Conservation (phyloP, 2,888 invertebrate species). For the Lymantria monacha region DNA sequence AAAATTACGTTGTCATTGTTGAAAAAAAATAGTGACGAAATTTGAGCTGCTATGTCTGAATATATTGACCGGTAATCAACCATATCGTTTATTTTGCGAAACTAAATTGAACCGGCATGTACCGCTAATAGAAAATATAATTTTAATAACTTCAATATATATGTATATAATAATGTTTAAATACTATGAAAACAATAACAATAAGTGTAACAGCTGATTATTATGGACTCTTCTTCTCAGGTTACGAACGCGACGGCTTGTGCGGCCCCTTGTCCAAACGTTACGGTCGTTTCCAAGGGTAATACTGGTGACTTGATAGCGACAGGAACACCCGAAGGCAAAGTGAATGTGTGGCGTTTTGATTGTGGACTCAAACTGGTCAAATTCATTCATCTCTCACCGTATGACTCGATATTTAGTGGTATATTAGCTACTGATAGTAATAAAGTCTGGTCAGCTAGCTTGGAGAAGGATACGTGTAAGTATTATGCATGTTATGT, state of each 20-base stretch:
- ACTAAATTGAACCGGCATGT: too few relatives aligned
- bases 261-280: constrained; percentile 82
- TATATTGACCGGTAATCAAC: too few relatives aligned
- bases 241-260: constrained; percentile 92
- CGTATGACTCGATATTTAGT: constrained; percentile 77
- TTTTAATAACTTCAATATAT: too few relatives aligned
- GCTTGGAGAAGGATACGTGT: constrained; percentile 74
- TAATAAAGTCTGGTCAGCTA: constrained; percentile 73
- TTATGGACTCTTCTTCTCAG: constrained; percentile 31
- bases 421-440: constrained; percentile 67
- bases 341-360: constrained; percentile 92
- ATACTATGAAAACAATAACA: too few relatives aligned
- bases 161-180: too few relatives aligned
- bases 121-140: too few relatives aligned
- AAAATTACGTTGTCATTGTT: too few relatives aligned
- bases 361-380: constrained; percentile 88
- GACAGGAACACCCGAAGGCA: constrained; percentile 82
- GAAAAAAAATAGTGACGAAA: too few relatives aligned
- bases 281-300: constrained; percentile 83
- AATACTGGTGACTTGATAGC: constrained; percentile 83
- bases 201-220: not conserved
- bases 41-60: too few relatives aligned
- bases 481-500: constrained; percentile 37
- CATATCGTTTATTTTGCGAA: too few relatives aligned
- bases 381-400: constrained; percentile 80